Evolutionary conservation across 1,140 invertebrate species (phyloP).

Genomic region (Dendroctonus ponderosae): DNA sequence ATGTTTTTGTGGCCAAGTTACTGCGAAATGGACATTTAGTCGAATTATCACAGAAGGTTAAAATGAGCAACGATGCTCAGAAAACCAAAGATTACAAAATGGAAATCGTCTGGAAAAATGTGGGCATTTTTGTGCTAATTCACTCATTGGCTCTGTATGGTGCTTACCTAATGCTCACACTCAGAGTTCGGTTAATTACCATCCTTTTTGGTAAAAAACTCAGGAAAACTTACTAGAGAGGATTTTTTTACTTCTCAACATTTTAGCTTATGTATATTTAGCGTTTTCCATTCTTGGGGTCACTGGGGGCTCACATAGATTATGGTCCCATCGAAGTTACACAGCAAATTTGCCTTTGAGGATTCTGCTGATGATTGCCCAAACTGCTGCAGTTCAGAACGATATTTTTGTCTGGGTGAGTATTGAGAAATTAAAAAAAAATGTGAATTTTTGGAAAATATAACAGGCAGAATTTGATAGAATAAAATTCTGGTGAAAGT

Average conservation of each 20-base stretch:
- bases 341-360: slow-evolving; percentile 73
- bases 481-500: too few relatives aligned
- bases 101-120: slow-evolving; percentile 5
- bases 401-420: slow-evolving; percentile 63
- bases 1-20: too few relatives aligned
- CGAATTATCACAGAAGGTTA: too few relatives aligned
- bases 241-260: not conserved
- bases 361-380: slow-evolving; percentile 43
- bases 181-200: not conserved
- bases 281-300: slow-evolving; percentile 55
- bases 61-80: too few relatives aligned
- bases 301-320: slow-evolving; percentile 79
- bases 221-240: not conserved
- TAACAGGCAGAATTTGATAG: too few relatives aligned
- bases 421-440: too few relatives aligned
- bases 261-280: not conserved
- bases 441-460: too few relatives aligned
- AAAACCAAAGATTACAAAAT: slow-evolving; percentile 2
- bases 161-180: not conserved
- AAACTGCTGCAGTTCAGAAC: slow-evolving; percentile 73
- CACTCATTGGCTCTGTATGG: not conserved
- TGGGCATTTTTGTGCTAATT: not conserved
- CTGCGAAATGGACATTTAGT: too few relatives aligned
- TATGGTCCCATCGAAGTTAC: slow-evolving; percentile 82
- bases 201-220: slow-evolving; percentile 4